Percentiles rank a stretch among this genome's conserved stretches.
Evolutionary conservation across 2,113 vertebrate species (phyloP).

Genomic region (Trematomus loennbergii): DNA sequence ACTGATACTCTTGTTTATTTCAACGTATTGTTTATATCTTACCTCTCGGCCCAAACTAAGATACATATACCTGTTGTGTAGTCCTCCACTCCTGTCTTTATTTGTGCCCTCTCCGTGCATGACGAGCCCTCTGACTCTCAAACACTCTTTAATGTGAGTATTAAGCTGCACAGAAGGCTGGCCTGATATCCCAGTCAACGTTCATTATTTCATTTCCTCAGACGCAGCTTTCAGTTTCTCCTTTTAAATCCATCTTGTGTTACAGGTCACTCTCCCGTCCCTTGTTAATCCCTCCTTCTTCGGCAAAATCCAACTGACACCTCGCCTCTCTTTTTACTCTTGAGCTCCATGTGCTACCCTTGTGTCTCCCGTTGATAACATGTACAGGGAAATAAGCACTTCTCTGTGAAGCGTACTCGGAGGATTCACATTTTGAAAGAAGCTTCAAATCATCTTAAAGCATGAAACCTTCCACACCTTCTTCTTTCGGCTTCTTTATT

Average conservation of each 20-base stretch:
- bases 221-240: background rate
- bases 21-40: no score
- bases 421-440: constrained; percentile 15
- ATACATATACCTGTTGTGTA: background rate
- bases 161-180: background rate
- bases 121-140: background rate
- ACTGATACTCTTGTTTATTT: no score
- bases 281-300: constrained; percentile 17
- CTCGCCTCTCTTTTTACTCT: background rate
- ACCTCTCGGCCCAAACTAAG: background rate
- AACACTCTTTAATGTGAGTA: background rate
- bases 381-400: constrained; percentile 29
- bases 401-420: background rate
- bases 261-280: background rate
- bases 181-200: constrained; percentile 15
- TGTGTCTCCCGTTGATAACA: constrained; percentile 50
- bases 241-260: constrained; percentile 1
- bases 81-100: background rate
- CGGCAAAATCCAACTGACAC: constrained; percentile 2
- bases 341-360: constrained; percentile 23
- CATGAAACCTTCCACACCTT: constrained; percentile 26
- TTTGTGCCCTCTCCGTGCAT: background rate
- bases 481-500: background rate
- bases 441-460: constrained; percentile 57
- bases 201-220: background rate